Evolutionary conservation across 2,113 vertebrate genomes (phyloP).

Genomic region (Microtus montanus): DNA sequence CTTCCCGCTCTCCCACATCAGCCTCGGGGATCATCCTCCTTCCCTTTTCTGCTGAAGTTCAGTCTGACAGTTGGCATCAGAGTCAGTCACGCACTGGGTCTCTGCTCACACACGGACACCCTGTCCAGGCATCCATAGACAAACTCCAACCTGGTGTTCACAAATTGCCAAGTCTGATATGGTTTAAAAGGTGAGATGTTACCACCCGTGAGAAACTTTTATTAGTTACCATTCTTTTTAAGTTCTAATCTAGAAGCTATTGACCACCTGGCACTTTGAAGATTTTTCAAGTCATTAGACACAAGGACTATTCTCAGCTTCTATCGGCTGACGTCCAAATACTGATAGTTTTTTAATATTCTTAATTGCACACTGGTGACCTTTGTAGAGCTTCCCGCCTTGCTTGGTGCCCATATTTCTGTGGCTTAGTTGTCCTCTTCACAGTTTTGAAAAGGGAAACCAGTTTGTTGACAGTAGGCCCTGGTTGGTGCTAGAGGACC

Average conservation of each 20-base stretch:
- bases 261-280: neutral
- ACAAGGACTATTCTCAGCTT: neutral
- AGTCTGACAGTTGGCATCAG: neutral
- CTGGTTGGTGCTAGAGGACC: neutral
- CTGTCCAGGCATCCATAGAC: neutral
- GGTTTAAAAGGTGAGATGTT: neutral
- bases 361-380: neutral
- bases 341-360: neutral
- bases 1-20: neutral
- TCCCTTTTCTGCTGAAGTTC: neutral
- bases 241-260: neutral
- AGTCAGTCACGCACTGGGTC: neutral
- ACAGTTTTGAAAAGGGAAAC: neutral
- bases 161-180: neutral
- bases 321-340: neutral
- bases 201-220: neutral
- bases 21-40: neutral
- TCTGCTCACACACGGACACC: neutral
- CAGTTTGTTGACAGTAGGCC: neutral
- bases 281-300: slow-evolving; percentile 2
- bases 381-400: slow-evolving; percentile 1
- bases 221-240: neutral
- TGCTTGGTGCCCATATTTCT: neutral
- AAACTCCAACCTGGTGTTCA: neutral
- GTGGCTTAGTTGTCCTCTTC: neutral